These are phyloP conservation scores for Tachystola acroxantha DNA, from an alignment of 2,888 invertebrate species.

Conservation along the genomic window DNA sequence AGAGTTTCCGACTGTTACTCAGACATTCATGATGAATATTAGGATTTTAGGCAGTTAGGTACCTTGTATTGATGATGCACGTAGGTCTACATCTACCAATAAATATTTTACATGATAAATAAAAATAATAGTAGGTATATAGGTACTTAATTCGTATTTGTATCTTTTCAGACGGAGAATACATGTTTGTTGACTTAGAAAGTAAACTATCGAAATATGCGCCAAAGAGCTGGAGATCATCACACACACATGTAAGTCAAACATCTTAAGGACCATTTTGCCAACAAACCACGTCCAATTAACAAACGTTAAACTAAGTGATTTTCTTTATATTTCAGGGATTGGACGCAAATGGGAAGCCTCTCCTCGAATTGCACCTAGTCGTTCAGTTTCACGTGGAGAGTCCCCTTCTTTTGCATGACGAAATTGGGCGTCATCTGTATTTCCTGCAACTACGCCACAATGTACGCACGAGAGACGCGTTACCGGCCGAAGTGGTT, in stretches of 20 bases:
- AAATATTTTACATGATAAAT: background rate
- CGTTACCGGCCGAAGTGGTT: slow-evolving; percentile 79
- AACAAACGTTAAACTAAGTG: background rate
- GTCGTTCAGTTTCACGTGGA: slow-evolving; percentile 96
- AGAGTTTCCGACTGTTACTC: background rate
- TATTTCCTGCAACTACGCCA: slow-evolving; percentile 97
- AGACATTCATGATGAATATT: too few species aligned
- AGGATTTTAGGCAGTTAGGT: too few species aligned
- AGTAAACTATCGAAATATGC: slow-evolving; percentile 97
- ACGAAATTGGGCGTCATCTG: slow-evolving; percentile 94
- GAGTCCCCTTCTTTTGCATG: slow-evolving; percentile 92
- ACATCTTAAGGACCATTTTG: background rate
- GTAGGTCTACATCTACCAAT: background rate
- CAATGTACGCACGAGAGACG: slow-evolving; percentile 87
- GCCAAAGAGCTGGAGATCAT: slow-evolving; percentile 97
- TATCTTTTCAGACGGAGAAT: slow-evolving; percentile 92
- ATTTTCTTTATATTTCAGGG: slow-evolving; percentile 77
- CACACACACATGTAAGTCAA: slow-evolving; percentile 90
- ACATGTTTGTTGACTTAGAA: slow-evolving; percentile 95
- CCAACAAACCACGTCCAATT: background rate
- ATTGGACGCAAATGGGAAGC: slow-evolving; percentile 92
- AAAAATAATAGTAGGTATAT: background rate
- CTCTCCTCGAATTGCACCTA: slow-evolving; percentile 92
- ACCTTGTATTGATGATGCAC: too few species aligned
- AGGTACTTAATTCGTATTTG: background rate